Base-by-base conservation (phyloP, 2,797 vertebrate genomes). In the Rhyacichthys aspro region DNA sequence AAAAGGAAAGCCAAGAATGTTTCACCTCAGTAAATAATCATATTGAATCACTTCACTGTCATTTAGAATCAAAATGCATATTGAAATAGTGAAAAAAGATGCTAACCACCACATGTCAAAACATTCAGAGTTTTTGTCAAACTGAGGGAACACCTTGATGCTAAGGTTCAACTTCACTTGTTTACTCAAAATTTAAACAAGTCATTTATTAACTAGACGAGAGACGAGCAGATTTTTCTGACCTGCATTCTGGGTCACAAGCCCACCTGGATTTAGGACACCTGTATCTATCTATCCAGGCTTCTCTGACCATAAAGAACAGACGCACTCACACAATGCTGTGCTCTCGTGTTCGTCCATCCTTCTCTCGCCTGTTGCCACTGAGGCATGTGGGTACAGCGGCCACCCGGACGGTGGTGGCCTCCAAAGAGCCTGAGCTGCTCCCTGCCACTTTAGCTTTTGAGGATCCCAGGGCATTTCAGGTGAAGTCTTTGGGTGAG, bases 381-480 rank as follows among this genome's bases (percentile, higher is more conserved):
- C 11, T 68, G 67, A 88, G 83, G 70, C 55, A 78, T 5, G 36
- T 84, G 60, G 69, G 79, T 2, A 71, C 72, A 0, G 33, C 36
- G 0, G 43, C 79, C 42, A 19, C 74, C 34, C 78, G 77, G 78
- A 59, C 37, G 1, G 12, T 8, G 0, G 41, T 12, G 19, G 56
- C 23, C 0, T 36, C 39, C 7, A 78, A 76, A 55, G 63, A 18
- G 5, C 52, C 48, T 0, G 15, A 63, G 1, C 47, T 67, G 10
- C 47, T 55, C 3, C 57, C 83, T 0, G 57, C 32, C 0, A 5
- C 76, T 48, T 75, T 95, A 71, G 60, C 53, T 43, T 95, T 97
- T 46, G 85, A 93, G 28, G 93, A 96, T 38, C 90, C 94, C 2
- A 76, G 74, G 0, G 94, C 92, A 5, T 95, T 96, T 76, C 87